Conservation (phyloP, 2,113 vertebrate species). For the Agelaius tricolor region DNA sequence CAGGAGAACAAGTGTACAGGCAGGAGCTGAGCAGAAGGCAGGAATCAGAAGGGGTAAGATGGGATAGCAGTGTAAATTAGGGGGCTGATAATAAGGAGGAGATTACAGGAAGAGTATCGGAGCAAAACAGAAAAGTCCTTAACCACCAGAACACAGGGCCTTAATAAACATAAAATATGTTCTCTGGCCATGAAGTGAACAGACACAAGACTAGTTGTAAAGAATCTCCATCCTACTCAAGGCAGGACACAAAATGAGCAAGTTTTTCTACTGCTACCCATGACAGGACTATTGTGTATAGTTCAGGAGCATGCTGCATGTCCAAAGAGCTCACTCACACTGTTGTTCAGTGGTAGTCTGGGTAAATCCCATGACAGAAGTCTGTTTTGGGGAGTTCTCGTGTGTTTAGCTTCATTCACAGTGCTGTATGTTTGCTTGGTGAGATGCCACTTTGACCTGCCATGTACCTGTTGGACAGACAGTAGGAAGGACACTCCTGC, state of each 20-base stretch:
- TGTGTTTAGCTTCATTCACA: neutral
- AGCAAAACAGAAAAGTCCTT: neutral
- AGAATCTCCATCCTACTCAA: neutral
- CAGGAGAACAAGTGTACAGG: neutral
- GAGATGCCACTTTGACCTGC: neutral
- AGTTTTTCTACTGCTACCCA: neutral
- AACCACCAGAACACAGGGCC: neutral
- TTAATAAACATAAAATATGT: neutral
- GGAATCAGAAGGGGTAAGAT: neutral
- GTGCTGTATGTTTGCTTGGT: neutral
- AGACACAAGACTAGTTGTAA: neutral
- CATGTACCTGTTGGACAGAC: rapidly evolving
- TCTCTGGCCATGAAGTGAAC: neutral
- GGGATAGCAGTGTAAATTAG: neutral
- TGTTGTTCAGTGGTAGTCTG: neutral
- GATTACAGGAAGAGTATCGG: neutral
- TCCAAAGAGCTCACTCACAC: neutral
- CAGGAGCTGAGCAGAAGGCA: neutral
- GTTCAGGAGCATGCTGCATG: neutral
- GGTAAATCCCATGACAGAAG: neutral
- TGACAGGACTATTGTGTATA: neutral
- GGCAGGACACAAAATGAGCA: neutral
- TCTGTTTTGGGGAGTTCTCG: neutral
- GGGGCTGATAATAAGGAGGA: neutral
- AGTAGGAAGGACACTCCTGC: neutral